Conservation (phyloP, 2,888 invertebrate genomes). For the Andrena haemorrhoa region DNA sequence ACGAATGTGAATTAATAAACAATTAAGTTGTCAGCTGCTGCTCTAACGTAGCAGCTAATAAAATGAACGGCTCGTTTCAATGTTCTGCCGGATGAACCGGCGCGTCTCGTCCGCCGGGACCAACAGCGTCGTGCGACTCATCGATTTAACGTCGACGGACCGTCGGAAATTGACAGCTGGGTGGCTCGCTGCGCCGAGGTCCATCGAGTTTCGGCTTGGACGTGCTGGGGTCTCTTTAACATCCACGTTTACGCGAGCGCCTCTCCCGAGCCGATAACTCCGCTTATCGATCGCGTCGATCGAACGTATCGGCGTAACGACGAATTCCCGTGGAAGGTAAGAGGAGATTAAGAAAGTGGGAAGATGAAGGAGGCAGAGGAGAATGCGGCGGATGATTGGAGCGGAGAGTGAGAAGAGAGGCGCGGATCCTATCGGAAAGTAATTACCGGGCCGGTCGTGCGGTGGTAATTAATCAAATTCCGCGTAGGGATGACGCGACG, state of each 20-base stretch:
- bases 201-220: neutral
- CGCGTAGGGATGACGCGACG: constrained; percentile 80
- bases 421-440: constrained; percentile 79
- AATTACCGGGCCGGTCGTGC: constrained; percentile 77
- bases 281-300: constrained; percentile 62
- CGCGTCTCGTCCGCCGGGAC: neutral
- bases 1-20: constrained; percentile 60
- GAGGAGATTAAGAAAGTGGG: constrained; percentile 54
- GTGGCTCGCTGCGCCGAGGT: neutral
- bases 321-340: constrained; percentile 68
- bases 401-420: constrained; percentile 62
- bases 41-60: constrained; percentile 40
- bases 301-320: constrained; percentile 54
- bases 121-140: constrained; percentile 4
- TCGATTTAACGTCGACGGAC: constrained; percentile 27
- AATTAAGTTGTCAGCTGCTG: constrained; percentile 56
- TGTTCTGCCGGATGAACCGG: neutral
- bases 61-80: constrained; percentile 29
- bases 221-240: neutral
- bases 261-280: constrained; percentile 29
- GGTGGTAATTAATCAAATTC: constrained; percentile 81
- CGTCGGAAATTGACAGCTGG: neutral
- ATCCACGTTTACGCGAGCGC: neutral
- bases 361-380: constrained; percentile 12
- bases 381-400: constrained; percentile 57